Evolutionary conservation across 1,140 invertebrate genomes (phyloP).

Genomic region (Bradynema listronoti): DNA sequence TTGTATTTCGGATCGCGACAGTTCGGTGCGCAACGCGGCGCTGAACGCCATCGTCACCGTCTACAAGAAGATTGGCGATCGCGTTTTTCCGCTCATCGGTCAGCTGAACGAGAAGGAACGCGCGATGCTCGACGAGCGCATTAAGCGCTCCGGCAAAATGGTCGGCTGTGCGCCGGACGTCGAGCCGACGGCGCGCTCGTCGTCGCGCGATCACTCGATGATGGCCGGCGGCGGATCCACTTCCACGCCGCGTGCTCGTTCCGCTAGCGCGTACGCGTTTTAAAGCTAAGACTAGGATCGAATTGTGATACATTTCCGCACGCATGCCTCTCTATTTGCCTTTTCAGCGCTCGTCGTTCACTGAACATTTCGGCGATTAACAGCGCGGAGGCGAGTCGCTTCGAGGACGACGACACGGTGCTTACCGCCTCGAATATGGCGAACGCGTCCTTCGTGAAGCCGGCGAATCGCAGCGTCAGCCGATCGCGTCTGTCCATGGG

Average conservation of each 20-base stretch:
- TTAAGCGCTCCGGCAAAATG: slow-evolving; percentile 70
- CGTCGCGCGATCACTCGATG: slow-evolving; percentile 15
- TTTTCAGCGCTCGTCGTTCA: background rate
- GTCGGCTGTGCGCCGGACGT: no score
- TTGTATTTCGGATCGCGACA: slow-evolving; percentile 89
- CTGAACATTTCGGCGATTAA: no score
- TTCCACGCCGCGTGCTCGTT: slow-evolving; percentile 3
- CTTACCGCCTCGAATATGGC: no score
- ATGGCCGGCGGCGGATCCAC: background rate
- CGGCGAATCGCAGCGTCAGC: no score
- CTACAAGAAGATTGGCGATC: slow-evolving; percentile 81
- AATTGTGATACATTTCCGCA: no score
- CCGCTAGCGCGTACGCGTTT: slow-evolving; percentile 5
- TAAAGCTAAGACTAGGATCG: no score
- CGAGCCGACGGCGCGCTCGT: no score
- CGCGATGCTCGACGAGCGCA: slow-evolving; percentile 83
- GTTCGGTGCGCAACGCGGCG: slow-evolving; percentile 86
- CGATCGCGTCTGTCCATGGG: slow-evolving; percentile 1
- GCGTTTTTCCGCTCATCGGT: slow-evolving; percentile 81
- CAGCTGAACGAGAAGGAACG: slow-evolving; percentile 89
- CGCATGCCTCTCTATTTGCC: background rate
- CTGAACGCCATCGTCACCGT: slow-evolving; percentile 85
- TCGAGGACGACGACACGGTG: no score
- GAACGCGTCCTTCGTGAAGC: no score
- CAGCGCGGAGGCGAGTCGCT: no score